Base-by-base conservation (phyloP, 2,888 invertebrate genomes). In the Thysanoteuthis rhombus region DNA sequence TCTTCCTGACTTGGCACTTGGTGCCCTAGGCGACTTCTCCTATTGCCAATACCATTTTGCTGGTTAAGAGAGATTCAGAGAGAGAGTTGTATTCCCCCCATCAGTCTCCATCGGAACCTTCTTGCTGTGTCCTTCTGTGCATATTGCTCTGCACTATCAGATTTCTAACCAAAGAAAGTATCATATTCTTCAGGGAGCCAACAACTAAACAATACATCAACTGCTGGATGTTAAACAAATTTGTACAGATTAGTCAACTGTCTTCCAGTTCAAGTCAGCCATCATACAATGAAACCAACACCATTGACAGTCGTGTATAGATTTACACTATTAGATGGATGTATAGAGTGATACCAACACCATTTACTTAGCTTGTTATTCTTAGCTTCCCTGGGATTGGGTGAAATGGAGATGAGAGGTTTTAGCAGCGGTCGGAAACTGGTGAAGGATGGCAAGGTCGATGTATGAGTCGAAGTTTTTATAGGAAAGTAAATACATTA, bases 201-300 rank as follows among this genome's bases (percentile, higher is more conserved):
- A 19, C 75, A 75, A 75, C 75, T 75, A 75, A 75, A 75, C 75
- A 75, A 75, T 75, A 75, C 75, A 75, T 75, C 75, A 75, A 75
- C 75, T 75, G 75, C n/a, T n/a, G 19, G 75, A 75, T 75, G 75
- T 75, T 75, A 75, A 75, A 75, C 75, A 75, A 75, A 75, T 75
- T 75, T 75, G 75, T n/a, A 75, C n/a, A 75, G 75, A 75, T 75
- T 75, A 75, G 75, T 75, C n/a, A 75, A 75, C 75, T 75, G 75
- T 75, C 75, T 75, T 75, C 75, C n/a, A 75, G n/a, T 75, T 75
- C 75, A 75, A 75, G 75, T 19, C 75, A n/a, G 75, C 36, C 75
- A 75, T n/a, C 75, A 75, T 75, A 36, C n/a, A n/a, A 75, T 75
- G 75, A 75, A 75, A 75, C 75, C 75, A 75, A 25, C 75, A 75